phyloP scores from a whole-genome alignment of 1,140 invertebrate species.

The Ericerus pela region DNA sequence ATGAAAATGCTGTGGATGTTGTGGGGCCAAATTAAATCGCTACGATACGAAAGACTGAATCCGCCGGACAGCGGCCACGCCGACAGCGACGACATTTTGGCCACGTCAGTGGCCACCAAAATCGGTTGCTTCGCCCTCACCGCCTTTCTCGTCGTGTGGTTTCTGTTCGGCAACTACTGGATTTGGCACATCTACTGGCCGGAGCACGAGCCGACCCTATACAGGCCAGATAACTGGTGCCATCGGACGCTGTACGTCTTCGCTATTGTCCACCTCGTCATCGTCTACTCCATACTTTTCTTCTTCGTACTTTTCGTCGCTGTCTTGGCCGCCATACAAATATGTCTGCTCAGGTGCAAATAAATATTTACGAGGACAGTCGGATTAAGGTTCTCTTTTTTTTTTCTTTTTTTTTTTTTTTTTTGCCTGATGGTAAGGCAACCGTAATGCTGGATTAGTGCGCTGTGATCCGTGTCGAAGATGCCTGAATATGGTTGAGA shows the following conservation, averaged over 20 bases:
- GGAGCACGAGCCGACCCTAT: constrained; percentile 46
- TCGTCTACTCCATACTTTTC: constrained; percentile 30
- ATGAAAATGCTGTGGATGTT: constrained; percentile 52
- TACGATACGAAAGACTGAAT: constrained; percentile 39
- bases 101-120: constrained; percentile 33
- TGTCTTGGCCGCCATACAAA: constrained; percentile 38
- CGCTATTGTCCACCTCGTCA: constrained; percentile 51
- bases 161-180: constrained; percentile 62
- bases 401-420: too few species aligned
- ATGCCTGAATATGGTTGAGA: too few species aligned
- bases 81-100: constrained; percentile 34
- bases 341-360: constrained; percentile 34
- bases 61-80: constrained; percentile 33
- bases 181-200: constrained; percentile 61
- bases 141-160: constrained; percentile 57
- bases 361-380: constrained; percentile 6
- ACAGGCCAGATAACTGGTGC: constrained; percentile 59
- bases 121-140: constrained; percentile 42
- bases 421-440: too few species aligned
- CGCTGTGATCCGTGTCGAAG: too few species aligned
- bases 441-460: too few species aligned
- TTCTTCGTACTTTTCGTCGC: constrained; percentile 38
- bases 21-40: constrained; percentile 47
- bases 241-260: constrained; percentile 61
- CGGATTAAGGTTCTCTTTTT: too few species aligned